Evolutionary conservation across 2,113 vertebrate genomes (phyloP), one percentile per base, ranked within the genome.

Genomic region (Dicentrarchus labrax): DNA sequence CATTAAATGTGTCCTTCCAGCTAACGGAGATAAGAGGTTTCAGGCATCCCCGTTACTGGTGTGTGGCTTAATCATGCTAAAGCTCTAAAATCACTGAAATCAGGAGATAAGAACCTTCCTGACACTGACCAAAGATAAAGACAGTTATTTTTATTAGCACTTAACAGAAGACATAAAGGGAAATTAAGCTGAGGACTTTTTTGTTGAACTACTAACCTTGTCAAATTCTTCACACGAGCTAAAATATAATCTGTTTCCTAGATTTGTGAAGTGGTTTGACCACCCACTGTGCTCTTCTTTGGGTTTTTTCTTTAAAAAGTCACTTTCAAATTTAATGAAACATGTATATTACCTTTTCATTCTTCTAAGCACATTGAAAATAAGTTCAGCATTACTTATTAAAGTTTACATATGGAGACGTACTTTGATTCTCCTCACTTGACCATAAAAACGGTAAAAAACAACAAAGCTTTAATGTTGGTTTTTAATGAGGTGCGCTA

Each of bases 121-220:
- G 74, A 83, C 86, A 82, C 74, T 80, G 80, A 77, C 80, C 77
- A 59, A 3, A 81, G 73, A 87, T 64, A 72, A 83, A 78, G 76
- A 50, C 48, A 8, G 19, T 54, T 82, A 54, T 87, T 91, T 83
- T 74, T 76, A 87, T 82, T 75, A 67, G 65, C 69, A 80, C 82
- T 82, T 76, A 85, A 43, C 17, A 74, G 64, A 15, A 65, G 64
- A 80, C 60, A 51, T 39, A 45, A 79, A 82, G 67, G 68, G 69
- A 80, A 78, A 88, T 84, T 78, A 85, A 72, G 36, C 51, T 12
- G 62, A 81, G 30, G 30, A 21, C 4, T 65, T 84, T 30, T 73
- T 81, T 71, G 74, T 77, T 56, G 51, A 48, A 74, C 60, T 41
- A 62, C 54, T 62, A 74, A 73, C 77, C 80, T 59, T 77, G 78